Base-by-base conservation (phyloP, 92 coral and sea anemone species). In the Paramuricea clavata region DNA sequence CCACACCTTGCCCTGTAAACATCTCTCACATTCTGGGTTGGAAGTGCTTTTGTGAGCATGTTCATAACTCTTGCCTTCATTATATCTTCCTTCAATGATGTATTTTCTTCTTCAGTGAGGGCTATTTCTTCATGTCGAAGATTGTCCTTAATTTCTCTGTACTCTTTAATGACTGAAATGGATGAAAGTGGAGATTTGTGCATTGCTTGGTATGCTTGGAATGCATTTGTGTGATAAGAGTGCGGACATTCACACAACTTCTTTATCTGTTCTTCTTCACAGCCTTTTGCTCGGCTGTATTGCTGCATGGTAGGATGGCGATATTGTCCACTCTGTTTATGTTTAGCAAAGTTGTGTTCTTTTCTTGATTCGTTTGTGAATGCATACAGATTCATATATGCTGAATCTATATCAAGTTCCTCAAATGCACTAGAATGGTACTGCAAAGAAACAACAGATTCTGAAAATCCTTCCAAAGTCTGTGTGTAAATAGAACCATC, bases 301-400 rank as follows among this genome's bases (percentile, higher is more conserved):
- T 91, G 89, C 74, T 83, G 83, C 77, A 78, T 69, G 62, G 93
- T 87, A 26, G 94, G 94, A 43, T 91, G 92, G 23, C 94, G 39
- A 44, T 91, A 87, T 65, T 91, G 91, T 6, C 89, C 91, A 0
- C 43, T 61, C 27, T 87, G 93, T 41, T 91, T 87, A 39, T 87
- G 91, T 41, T 87, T 91, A 13, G 91, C 93, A 91, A 91, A 87
- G 11, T 67, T 74, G 68, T 90, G 91, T 30, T 90, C 93, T 49
- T 90, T 90, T 12, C 85, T 30, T 0, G 93, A 91, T 49, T 88
- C 90, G 44, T 91, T 91, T 19, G 62, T 61, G 41, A 91, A 88
- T 3, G 94, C 92, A 84, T 91, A 91, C 33, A 88, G 31, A 64
- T 91, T 88, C 10, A 91, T 10, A 57, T 60, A 42, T 76, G 59